Conservation (phyloP, 30 jellyfish, hydroid and myxozoan genomes). For the Euphysa ruthae region DNA sequence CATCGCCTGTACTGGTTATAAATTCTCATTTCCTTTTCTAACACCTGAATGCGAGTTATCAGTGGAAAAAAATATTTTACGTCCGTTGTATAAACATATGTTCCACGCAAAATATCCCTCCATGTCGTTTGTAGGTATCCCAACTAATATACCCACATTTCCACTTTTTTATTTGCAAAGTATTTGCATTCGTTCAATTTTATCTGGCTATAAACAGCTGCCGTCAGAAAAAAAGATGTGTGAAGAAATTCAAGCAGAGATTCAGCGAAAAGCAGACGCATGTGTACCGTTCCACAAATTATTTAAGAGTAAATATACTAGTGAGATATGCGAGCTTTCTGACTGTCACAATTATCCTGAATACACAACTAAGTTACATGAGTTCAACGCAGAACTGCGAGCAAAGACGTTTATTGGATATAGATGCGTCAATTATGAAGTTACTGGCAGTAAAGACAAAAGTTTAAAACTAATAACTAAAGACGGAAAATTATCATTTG, state of each 20-base stretch:
- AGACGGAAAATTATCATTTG: no score
- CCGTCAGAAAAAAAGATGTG: constrained; percentile 34
- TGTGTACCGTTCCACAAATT: no score
- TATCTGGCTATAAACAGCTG: constrained; percentile 15
- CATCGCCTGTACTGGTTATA: constrained; percentile 58
- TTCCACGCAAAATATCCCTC: constrained; percentile 45
- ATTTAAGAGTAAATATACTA: no score
- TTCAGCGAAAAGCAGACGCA: no score
- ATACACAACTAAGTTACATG: no score
- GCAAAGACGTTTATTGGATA: no score
- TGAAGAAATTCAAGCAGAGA: constrained; percentile 6
- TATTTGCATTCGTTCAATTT: constrained; percentile 24
- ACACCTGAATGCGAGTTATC: constrained; percentile 30
- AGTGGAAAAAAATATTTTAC: constrained; percentile 16
- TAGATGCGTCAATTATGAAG: no score
- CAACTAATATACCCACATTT: constrained; percentile 30
- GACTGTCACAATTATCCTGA: no score
- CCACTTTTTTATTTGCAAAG: constrained; percentile 44
- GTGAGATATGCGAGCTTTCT: no score
- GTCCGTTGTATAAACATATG: constrained; percentile 46
- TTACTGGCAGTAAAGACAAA: no score
- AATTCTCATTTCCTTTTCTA: constrained; percentile 41
- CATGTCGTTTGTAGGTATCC: constrained; percentile 42
- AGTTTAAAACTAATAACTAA: no score
- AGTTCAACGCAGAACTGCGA: no score